Evolutionary conservation across 1,140 invertebrate species (phyloP).

Genomic region (Arion vulgaris): DNA sequence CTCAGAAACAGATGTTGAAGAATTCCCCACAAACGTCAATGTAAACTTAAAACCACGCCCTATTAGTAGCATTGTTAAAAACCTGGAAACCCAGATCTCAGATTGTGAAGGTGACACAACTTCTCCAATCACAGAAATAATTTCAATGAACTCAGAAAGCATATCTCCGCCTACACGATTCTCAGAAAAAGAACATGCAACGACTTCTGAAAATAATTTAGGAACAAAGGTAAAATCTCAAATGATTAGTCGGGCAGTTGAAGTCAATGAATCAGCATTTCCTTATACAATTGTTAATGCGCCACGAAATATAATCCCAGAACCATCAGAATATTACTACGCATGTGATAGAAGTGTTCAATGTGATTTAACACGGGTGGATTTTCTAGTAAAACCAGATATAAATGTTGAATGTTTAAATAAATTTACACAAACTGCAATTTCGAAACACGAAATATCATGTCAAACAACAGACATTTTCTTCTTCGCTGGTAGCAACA

Average conservation of each 20-base stretch:
- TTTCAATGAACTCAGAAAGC: not conserved
- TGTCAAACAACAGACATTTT: constrained; percentile 4
- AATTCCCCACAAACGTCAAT: constrained; percentile 22
- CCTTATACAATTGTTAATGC: not conserved
- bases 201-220: not conserved
- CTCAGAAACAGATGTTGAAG: constrained; percentile 33
- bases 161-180: not conserved
- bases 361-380: not conserved
- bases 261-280: not conserved
- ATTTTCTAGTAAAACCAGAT: not conserved
- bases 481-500: not conserved
- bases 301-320: not conserved
- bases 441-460: constrained; percentile 16
- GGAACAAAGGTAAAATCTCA: not conserved
- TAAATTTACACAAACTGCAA: constrained; percentile 10
- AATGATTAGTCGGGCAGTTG: constrained; percentile 6
- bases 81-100: not conserved
- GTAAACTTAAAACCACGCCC: not conserved
- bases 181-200: not conserved
- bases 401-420: not conserved
- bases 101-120: not conserved
- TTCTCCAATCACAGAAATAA: not conserved
- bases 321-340: constrained; percentile 12
- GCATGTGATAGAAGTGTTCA: constrained; percentile 1
- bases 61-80: constrained; percentile 2